Percentiles rank a stretch among this genome's conserved stretches.
Evolutionary conservation across 1,140 invertebrate species (phyloP).

Genomic region (Drosophila sucinea): DNA sequence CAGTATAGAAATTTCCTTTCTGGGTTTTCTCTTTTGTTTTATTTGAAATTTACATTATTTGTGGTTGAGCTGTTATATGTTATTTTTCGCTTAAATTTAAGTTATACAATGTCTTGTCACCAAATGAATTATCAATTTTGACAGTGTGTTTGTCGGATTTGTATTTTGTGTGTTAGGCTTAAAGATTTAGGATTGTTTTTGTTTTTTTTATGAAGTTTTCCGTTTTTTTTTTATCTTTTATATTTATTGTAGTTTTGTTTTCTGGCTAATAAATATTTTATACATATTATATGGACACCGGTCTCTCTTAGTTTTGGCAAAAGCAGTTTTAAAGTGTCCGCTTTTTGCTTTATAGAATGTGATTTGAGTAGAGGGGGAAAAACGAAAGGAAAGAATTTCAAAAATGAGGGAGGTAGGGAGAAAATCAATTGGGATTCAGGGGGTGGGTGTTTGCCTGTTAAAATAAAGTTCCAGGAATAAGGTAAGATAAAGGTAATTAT

Average conservation of each 20-base stretch:
- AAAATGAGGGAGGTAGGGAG: neutral
- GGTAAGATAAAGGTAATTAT: constrained; percentile 7
- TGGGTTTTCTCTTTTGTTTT: constrained; percentile 23
- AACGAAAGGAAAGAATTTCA: neutral
- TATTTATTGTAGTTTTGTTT: constrained; percentile 24
- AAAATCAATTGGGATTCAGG: neutral
- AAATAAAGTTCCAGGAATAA: neutral
- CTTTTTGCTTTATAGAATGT: constrained; percentile 30
- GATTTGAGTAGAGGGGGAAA: constrained; percentile 37
- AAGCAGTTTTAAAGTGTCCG: neutral
- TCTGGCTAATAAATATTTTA: constrained; percentile 55
- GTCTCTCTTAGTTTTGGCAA: constrained; percentile 2
- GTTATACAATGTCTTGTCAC: constrained; percentile 38
- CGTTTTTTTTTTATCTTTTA: constrained; percentile 9
- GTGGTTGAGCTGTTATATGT: constrained; percentile 26
- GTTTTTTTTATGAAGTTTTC: neutral
- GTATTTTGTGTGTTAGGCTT: constrained; percentile 15
- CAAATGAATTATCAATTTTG: constrained; percentile 39
- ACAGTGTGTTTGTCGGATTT: constrained; percentile 2
- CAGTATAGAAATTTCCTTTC: neutral
- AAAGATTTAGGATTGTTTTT: constrained; percentile 18
- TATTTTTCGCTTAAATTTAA: constrained; percentile 41
- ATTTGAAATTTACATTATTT: constrained; percentile 55
- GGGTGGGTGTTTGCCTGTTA: neutral
- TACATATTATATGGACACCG: constrained; percentile 26